Evolutionary conservation across 2,797 vertebrate species (phyloP), one percentile per base, ranked within the genome.

Genomic region (Galago senegalensis): DNA sequence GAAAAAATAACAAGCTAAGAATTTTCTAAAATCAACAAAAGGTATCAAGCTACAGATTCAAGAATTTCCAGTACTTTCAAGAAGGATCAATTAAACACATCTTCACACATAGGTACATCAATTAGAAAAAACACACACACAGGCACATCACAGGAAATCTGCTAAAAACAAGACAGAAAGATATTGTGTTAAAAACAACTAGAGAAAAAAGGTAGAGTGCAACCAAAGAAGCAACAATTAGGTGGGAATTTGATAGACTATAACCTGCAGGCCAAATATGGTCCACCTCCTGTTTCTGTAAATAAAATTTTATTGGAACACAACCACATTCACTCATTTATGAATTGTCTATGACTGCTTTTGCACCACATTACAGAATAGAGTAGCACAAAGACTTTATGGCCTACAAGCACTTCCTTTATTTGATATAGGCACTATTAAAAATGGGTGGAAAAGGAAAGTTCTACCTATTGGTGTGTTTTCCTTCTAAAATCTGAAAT

Each of bases 11-110:
- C 27, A 3, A 5, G 16, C 58, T 58, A 91, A 67, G 18, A 81
- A 69, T 61, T 77, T 84, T 92, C 56, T 23, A 89, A 89, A 95
- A 91, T 65, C 63, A 65, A 88, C 25, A 60, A 72, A 95, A 63
- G 7, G 17, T 61, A 27, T 63, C 70, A 89, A 79, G 34, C 23
- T 65, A 31, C 13, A 79, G 17, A 93, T 85, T 80, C n/a, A 43
- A 43, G 63, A 89, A 73, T 37, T 72, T 31, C 34, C 72, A 79
- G 80, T 5, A 79, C 6, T 13, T 27, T 43, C 60, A 87, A n/a
- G 60, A 67, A 75, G 31, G 18, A 85, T 63, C 34, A 60, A 25
- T 37, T 88, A 79, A 63, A 72, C n/a, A 79, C 27, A 76, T 43
- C 17, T 1, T 20, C 58, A 92, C 61, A 72, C 34, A 79, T 1